A percentile compares a stretch with the other conserved stretches of the same genome.
Evolutionary conservation across 2,797 vertebrate genomes (phyloP).

Genomic region (Enteromius viviparus): DNA sequence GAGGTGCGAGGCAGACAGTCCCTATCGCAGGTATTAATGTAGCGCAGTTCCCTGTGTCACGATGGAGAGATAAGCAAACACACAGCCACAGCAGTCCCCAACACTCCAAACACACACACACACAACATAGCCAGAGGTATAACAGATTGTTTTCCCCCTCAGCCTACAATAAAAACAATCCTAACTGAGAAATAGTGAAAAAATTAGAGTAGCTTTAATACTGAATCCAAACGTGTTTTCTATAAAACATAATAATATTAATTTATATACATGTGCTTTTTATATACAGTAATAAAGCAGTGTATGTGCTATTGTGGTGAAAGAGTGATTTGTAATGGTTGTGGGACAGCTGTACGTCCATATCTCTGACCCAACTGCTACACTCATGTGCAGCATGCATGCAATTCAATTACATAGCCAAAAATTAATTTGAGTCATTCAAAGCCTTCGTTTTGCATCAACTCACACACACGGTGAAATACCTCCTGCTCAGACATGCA

Average conservation of each 20-base stretch:
- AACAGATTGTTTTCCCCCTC: constrained; percentile 38
- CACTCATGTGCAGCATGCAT: constrained; percentile 27
- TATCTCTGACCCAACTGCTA: constrained; percentile 44
- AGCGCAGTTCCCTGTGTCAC: constrained; percentile 68
- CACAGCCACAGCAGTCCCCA: constrained; percentile 60
- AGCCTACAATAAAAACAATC: constrained; percentile 30
- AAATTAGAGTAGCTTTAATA: not conserved
- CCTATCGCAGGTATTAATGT: constrained; percentile 71
- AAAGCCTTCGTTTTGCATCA: constrained; percentile 52
- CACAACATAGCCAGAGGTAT: constrained; percentile 58
- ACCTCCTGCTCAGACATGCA: constrained; percentile 13
- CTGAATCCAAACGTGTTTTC: not conserved
- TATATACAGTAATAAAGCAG: not conserved
- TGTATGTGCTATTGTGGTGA: not conserved
- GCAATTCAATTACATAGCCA: constrained; percentile 65
- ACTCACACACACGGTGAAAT: constrained; percentile 22
- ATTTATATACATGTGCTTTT: not conserved
- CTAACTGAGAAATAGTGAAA: constrained; percentile 16
- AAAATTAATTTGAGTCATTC: constrained; percentile 63
- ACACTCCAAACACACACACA: constrained; percentile 68
- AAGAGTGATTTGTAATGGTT: constrained; percentile 1
- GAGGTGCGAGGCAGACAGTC: constrained; percentile 67
- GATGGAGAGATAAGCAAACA: constrained; percentile 63
- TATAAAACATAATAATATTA: not conserved
- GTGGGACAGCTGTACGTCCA: constrained; percentile 49